These are phyloP conservation scores for Tribolium madens DNA, from an alignment of 1,140 invertebrate genomes.

Conservation along the genomic window DNA sequence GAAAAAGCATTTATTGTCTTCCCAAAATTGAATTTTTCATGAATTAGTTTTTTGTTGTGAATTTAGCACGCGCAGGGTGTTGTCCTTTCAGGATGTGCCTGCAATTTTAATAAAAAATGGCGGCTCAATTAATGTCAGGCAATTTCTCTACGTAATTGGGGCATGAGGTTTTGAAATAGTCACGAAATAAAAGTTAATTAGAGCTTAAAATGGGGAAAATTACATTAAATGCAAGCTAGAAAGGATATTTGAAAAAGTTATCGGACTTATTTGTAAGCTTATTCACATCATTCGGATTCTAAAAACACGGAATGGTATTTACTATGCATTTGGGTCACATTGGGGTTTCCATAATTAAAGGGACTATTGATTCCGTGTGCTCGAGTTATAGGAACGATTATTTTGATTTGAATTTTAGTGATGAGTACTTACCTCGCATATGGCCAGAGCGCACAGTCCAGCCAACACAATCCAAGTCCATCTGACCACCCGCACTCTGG, in stretches of 20 bases:
- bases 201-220: neutral
- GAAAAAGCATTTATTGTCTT: neutral
- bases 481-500: slow-evolving; percentile 65
- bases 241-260: too few relatives aligned
- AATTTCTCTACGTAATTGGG: neutral
- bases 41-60: neutral
- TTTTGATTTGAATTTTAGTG: neutral
- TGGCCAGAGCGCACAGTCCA: slow-evolving; percentile 66
- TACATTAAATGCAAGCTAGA: neutral
- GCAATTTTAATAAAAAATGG: neutral
- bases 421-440: slow-evolving; percentile 61
- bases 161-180: neutral
- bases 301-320: too few relatives aligned
- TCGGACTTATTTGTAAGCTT: too few relatives aligned
- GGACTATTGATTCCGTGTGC: neutral
- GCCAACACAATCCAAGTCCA: slow-evolving; percentile 64
- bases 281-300: too few relatives aligned
- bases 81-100: neutral
- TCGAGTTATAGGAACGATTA: neutral
- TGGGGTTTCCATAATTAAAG: neutral
- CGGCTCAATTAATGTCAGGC: neutral
- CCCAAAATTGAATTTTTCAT: neutral
- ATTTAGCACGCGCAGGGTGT: neutral
- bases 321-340: neutral
- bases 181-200: neutral